A percentile compares a stretch with the other conserved stretches of the same genome.
phyloP scores from a whole-genome alignment of 2,113 vertebrate species.

The Mirza zaza region DNA sequence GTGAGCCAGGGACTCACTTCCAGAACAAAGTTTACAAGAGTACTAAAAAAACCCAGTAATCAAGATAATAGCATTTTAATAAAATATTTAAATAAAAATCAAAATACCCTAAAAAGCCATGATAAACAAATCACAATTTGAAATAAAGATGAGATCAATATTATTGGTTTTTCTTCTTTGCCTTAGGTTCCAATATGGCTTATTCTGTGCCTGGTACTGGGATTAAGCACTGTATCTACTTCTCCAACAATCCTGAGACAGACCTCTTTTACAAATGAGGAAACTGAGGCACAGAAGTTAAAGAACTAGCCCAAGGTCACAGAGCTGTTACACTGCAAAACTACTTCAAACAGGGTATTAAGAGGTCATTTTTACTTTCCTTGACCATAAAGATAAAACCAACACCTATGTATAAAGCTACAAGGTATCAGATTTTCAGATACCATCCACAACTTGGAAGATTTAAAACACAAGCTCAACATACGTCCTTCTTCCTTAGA shows the following conservation, averaged over 20 bases:
- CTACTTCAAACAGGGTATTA: not conserved
- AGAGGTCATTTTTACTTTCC: not conserved
- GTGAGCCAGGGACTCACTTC: not conserved
- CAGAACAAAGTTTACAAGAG: not conserved
- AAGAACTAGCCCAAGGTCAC: not conserved
- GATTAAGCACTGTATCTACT: not conserved
- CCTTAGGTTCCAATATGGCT: not conserved
- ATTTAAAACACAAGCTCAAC: not conserved
- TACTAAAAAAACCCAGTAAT: not conserved
- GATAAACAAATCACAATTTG: not conserved
- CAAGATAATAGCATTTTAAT: not conserved
- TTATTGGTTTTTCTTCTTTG: not conserved
- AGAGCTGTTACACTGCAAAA: not conserved
- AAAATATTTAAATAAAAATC: not conserved
- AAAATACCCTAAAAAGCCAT: not conserved
- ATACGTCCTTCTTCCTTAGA: not conserved
- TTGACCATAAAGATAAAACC: not conserved
- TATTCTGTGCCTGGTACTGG: not conserved
- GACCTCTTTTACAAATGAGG: not conserved
- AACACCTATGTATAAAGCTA: slow-evolving; percentile 2
- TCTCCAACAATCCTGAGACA: not conserved
- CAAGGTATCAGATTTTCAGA: not conserved
- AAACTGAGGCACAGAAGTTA: not conserved
- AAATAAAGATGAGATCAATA: not conserved
- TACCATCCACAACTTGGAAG: not conserved